A percentile compares a stretch with the other conserved stretches of the same genome.
These are phyloP conservation scores for Ibidorhyncha struthersii DNA, from an alignment of 2,113 vertebrate genomes.

Conservation along the genomic window DNA sequence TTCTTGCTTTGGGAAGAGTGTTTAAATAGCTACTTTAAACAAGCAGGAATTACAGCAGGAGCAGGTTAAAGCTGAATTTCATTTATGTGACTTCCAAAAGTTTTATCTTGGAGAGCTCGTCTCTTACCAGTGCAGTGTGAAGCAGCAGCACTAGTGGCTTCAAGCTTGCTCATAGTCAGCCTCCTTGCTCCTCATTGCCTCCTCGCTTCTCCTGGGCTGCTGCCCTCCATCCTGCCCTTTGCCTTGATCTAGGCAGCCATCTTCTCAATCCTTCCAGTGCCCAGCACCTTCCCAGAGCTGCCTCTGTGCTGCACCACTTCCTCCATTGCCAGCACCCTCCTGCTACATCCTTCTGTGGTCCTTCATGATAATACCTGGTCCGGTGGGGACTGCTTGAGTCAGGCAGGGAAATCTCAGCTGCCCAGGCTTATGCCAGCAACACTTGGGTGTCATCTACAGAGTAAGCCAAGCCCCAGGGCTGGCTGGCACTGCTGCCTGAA, in stretches of 20 bases:
- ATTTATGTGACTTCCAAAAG: background rate
- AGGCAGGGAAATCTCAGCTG: background rate
- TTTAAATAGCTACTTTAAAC: background rate
- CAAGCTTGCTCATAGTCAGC: background rate
- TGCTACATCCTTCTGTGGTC: background rate
- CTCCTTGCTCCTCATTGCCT: background rate
- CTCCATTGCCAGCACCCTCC: background rate
- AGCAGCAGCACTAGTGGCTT: background rate
- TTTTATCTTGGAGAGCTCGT: background rate
- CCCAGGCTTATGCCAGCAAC: background rate
- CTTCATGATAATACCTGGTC: background rate
- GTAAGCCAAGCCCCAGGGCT: background rate
- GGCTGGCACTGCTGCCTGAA: background rate
- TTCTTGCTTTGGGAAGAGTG: background rate
- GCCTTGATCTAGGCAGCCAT: background rate
- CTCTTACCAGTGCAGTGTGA: background rate
- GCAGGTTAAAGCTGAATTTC: background rate
- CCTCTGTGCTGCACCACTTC: fast-evolving
- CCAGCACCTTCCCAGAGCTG: background rate
- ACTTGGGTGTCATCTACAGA: background rate
- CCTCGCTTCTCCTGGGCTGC: background rate
- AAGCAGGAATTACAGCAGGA: background rate
- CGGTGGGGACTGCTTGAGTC: background rate
- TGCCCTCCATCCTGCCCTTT: background rate
- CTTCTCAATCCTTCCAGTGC: background rate